These are phyloP conservation scores for Amphiprion clarkii DNA, from an alignment of 2,797 vertebrate species.

Conservation along the genomic window DNA sequence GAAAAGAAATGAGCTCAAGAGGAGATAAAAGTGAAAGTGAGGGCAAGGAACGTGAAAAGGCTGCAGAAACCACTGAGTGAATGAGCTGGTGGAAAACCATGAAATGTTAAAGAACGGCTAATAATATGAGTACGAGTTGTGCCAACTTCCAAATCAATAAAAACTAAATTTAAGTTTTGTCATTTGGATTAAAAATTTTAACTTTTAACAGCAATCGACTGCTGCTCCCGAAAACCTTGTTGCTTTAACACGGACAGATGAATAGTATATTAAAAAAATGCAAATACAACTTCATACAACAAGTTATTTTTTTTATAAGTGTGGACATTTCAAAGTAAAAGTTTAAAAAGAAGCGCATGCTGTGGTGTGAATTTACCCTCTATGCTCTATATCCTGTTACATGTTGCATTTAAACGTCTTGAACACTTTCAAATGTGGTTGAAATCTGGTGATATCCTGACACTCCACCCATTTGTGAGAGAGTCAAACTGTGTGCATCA, in stretches of 20 bases:
- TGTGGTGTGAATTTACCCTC: background rate
- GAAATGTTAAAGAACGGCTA: constrained; percentile 35
- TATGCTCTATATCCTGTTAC: background rate
- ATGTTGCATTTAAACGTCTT: background rate
- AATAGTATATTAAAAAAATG: too few species aligned
- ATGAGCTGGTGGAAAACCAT: constrained; percentile 17
- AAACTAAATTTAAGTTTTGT: background rate
- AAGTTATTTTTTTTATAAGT: background rate
- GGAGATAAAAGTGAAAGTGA: constrained; percentile 5
- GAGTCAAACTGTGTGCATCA: constrained; percentile 48
- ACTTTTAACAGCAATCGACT: background rate
- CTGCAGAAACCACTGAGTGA: constrained; percentile 18
- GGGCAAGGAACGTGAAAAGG: background rate
- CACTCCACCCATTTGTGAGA: constrained; percentile 33
- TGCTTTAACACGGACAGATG: background rate
- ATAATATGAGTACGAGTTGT: background rate
- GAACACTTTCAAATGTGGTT: background rate
- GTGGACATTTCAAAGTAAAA: background rate
- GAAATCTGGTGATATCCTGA: constrained; percentile 22
- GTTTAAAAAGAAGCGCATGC: background rate
- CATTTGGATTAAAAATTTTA: background rate
- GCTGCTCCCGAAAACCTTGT: background rate
- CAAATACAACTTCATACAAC: too few species aligned
- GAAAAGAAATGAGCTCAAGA: constrained; percentile 26
- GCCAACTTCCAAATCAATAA: background rate